Percentiles rank a stretch among this genome's conserved stretches.
These are phyloP conservation scores for Glossosoma conforme DNA, from an alignment of 1,140 invertebrate genomes.

Conservation along the genomic window DNA sequence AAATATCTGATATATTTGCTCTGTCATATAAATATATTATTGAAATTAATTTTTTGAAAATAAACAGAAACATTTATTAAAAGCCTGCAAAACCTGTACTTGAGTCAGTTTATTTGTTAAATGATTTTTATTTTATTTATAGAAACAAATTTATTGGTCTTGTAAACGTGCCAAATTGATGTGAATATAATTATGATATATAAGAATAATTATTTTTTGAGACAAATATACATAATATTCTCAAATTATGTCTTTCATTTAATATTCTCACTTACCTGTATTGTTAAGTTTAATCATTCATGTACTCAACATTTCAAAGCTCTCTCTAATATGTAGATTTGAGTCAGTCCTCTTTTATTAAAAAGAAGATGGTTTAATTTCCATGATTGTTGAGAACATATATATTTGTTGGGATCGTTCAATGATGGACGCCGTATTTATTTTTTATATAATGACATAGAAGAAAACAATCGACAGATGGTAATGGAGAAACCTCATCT, in stretches of 20 bases:
- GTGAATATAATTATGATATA: constrained; percentile 25
- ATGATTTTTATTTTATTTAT: constrained; percentile 6
- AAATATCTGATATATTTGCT: background rate
- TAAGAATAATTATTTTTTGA: too few species aligned
- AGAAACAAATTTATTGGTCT: constrained; percentile 23
- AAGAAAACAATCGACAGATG: too few species aligned
- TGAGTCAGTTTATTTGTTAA: constrained; percentile 1
- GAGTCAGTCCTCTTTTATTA: too few species aligned
- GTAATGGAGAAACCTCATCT: too few species aligned
- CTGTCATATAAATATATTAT: background rate
- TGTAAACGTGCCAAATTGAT: constrained; percentile 30
- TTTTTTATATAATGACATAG: too few species aligned
- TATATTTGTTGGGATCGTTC: too few species aligned
- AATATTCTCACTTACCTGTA: background rate
- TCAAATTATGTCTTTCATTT: background rate
- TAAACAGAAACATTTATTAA: background rate
- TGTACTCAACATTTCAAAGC: too few species aligned
- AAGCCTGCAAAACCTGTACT: background rate
- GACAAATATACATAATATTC: background rate
- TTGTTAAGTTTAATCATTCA: too few species aligned
- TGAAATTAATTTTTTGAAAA: background rate
- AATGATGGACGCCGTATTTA: too few species aligned
- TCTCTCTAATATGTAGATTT: too few species aligned
- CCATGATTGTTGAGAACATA: too few species aligned
- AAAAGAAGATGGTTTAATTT: too few species aligned